Evolutionary conservation across 2,113 vertebrate species (phyloP).

Genomic region (Lasiurus borealis): DNA sequence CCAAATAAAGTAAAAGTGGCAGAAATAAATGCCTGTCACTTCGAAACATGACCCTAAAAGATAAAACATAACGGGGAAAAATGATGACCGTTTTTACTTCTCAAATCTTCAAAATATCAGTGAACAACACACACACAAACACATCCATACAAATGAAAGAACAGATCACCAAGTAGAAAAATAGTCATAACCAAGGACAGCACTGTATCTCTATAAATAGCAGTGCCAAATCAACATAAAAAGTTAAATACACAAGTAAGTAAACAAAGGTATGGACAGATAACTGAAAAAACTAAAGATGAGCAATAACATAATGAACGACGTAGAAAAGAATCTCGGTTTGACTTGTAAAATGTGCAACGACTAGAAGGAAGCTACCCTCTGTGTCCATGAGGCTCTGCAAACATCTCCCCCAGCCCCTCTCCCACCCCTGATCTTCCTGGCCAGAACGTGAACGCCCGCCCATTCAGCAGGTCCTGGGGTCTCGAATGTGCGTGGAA

Average conservation of each 20-base stretch:
- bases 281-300: background rate
- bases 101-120: background rate
- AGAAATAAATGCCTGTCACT: slow-evolving; percentile 20
- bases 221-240: background rate
- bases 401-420: background rate
- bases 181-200: background rate
- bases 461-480: no score
- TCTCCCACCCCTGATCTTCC: background rate
- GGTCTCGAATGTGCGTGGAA: background rate
- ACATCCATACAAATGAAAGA: background rate
- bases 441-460: background rate
- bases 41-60: background rate
- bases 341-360: background rate
- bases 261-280: background rate
- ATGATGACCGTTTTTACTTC: background rate
- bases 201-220: background rate
- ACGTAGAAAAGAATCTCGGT: background rate
- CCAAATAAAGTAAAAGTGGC: background rate
- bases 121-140: background rate
- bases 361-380: background rate
- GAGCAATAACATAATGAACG: background rate
- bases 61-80: background rate
- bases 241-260: background rate
- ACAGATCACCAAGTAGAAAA: background rate
- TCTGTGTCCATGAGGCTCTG: background rate